Base-by-base conservation (phyloP, 2,797 vertebrate genomes). In the Anomalospiza imberbis region DNA sequence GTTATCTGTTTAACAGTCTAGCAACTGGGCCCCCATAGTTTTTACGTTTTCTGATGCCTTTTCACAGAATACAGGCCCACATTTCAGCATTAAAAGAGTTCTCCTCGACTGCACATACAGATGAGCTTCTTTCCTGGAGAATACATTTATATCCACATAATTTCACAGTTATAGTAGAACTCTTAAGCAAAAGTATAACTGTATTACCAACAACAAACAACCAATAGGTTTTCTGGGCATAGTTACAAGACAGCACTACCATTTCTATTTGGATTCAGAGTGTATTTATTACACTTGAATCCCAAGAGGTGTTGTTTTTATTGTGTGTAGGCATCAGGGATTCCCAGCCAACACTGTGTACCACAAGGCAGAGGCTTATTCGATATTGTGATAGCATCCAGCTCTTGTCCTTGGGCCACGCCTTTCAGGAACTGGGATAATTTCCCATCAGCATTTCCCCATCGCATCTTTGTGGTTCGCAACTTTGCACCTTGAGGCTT, bases 401-500 rank as follows among this genome's bases (percentile, higher is more conserved):
- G 54, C 44, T 85, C 48, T 14, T 58, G 47, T 85, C 66, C 77
- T 91, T 54, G 11, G 65, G 36, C 74, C 40, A 76, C 0, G 0
- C 42, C 48, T 92, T 85, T 85, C 67, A 79, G 55, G 48, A 80
- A n/a, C n/a, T 13, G 25, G 62, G 31, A 91, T 75, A 4, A 18
- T 12, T 84, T 88, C 74, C 80, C 67, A 79, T 38, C 73, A 54
- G 50, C 28, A 51, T 47, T 78, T 90, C 54, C 38, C 13, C 83
- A 91, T 42, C 8, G 2, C 29, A 63, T 48, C 61, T 65, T 75
- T 36, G 47, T 36, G 58, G 66, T 91, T 88, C 90, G n/a, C 58
- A 90, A n/a, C 28, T 93, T 50, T 32, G 26, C 50, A 94, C 45
- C 88, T 75, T n/a, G 34, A 94, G 88, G 88, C 54, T 93, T 57